Evolutionary conservation across 1,140 invertebrate species (phyloP).

Genomic region (Drosophila rufa): DNA sequence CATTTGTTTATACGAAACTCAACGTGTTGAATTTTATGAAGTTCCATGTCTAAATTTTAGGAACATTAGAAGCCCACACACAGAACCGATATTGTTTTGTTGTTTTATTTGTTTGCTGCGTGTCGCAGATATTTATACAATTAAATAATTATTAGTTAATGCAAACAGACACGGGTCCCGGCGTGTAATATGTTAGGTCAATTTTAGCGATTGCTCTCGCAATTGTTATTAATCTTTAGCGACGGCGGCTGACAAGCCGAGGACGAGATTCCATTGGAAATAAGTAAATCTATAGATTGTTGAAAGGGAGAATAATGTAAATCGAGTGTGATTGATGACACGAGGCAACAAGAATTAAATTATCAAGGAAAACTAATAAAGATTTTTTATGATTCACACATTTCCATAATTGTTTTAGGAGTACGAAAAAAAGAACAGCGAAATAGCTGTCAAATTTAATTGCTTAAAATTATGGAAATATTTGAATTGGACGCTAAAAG

Average conservation of each 20-base stretch:
- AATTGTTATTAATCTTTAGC: constrained; percentile 68
- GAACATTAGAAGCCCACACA: constrained; percentile 30
- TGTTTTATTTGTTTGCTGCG: constrained; percentile 36
- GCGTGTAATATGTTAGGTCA: constrained; percentile 52
- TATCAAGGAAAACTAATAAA: constrained; percentile 23
- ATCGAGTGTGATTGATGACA: constrained; percentile 28
- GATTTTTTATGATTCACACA: constrained; percentile 22
- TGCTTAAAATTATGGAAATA: constrained; percentile 44
- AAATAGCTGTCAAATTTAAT: constrained; percentile 44
- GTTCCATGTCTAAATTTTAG: constrained; percentile 49
- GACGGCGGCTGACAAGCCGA: constrained; percentile 64
- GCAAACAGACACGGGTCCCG: constrained; percentile 53
- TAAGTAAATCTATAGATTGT: constrained; percentile 43
- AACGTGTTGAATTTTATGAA: constrained; percentile 70
- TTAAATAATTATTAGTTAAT: constrained; percentile 76
- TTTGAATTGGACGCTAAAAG: constrained; percentile 46
- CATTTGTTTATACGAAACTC: constrained; percentile 67
- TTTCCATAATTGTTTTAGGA: constrained; percentile 25
- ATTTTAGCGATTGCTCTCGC: constrained; percentile 54
- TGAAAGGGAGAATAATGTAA: constrained; percentile 16
- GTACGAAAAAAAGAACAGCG: constrained; percentile 6
- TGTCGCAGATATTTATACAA: constrained; percentile 77
- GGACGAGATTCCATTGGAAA: constrained; percentile 40
- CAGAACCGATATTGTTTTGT: constrained; percentile 7
- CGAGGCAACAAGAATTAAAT: neutral